A percentile compares a stretch with the other conserved stretches of the same genome.
phyloP scores from a whole-genome alignment of 2,797 vertebrate genomes.

The Caiman crocodilus region DNA sequence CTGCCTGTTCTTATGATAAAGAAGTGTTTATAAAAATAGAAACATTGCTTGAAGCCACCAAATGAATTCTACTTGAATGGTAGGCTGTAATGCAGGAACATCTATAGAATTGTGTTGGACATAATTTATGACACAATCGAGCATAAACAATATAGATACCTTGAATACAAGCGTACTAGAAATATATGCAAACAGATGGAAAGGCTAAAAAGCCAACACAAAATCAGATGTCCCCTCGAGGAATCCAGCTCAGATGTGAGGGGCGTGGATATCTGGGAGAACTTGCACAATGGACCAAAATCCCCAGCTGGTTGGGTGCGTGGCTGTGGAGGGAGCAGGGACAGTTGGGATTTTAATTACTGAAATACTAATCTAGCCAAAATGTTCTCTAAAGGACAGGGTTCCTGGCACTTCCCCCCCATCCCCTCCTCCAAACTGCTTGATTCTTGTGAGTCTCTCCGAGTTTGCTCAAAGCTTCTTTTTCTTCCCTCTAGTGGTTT shows the following conservation, averaged over 20 bases:
- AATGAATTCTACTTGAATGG: neutral
- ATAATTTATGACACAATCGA: neutral
- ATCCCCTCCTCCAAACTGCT: neutral
- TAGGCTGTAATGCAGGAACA: neutral
- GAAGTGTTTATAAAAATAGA: neutral
- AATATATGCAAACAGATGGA: neutral
- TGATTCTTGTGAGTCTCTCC: neutral
- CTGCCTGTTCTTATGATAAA: too few relatives aligned
- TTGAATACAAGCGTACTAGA: neutral
- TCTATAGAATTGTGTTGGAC: neutral
- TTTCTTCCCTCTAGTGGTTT: conserved; percentile 78
- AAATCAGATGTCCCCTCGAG: neutral
- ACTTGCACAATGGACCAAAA: neutral
- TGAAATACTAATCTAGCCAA: neutral
- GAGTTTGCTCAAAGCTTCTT: neutral
- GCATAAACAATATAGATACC: neutral
- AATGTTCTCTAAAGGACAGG: neutral
- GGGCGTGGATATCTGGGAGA: neutral
- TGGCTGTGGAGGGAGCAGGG: neutral
- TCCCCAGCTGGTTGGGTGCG: fast-evolving
- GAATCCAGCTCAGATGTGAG: neutral
- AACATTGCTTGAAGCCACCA: neutral
- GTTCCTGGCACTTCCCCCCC: too few relatives aligned
- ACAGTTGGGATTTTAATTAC: neutral
- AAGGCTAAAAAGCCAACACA: neutral